phyloP scores from a whole-genome alignment of 2,113 vertebrate species.

The Rhabdornis inornatus region DNA sequence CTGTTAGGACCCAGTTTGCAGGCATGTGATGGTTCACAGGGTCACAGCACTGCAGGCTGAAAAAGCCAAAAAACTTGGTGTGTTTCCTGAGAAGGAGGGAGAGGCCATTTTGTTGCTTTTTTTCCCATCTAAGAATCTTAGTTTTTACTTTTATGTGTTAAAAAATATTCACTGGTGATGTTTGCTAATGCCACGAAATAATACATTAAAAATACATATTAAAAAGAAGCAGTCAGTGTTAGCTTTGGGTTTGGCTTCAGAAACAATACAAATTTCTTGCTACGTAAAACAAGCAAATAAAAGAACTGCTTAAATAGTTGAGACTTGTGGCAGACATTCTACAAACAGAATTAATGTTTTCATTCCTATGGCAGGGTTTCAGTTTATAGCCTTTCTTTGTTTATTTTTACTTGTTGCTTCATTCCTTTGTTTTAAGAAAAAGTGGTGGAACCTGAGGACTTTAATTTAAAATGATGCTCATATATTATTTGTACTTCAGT shows the following conservation, averaged over 20 bases:
- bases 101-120: not conserved
- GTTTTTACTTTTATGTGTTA: not conserved
- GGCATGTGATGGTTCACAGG: not conserved
- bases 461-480: not conserved
- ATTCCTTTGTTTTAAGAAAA: not conserved
- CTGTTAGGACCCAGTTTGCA: not conserved
- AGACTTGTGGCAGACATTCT: not conserved
- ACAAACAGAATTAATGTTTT: not conserved
- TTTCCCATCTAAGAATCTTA: not conserved
- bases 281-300: not conserved
- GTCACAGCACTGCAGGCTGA: rapidly evolving
- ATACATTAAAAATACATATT: not conserved
- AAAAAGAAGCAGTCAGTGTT: not conserved
- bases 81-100: not conserved
- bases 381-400: not conserved
- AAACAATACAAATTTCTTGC: not conserved
- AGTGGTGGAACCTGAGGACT: not conserved
- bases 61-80: not conserved
- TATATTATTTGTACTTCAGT: not conserved
- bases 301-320: not conserved
- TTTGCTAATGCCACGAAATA: not conserved
- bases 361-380: not conserved
- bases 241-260: not conserved
- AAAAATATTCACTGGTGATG: not conserved
- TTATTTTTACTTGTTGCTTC: not conserved